These are phyloP conservation scores for Macroteleia sp. DNA, from an alignment of 2,888 invertebrate species.

Conservation along the genomic window DNA sequence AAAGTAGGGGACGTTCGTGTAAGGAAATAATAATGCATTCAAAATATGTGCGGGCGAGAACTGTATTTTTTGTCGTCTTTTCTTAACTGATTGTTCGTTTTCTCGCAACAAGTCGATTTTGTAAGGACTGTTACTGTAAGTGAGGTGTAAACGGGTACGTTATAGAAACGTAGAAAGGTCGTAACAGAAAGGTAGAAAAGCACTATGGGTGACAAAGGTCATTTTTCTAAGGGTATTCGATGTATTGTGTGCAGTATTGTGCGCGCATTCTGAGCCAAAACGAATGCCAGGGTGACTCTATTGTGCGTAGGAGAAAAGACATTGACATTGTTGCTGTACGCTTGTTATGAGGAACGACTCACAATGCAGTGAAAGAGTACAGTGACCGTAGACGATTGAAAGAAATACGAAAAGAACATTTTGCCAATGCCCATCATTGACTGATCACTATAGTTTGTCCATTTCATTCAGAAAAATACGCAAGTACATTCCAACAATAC, in stretches of 20 bases:
- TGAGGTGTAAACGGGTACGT: conserved; percentile 61
- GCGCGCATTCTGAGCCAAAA: no score
- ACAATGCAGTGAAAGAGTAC: conserved; percentile 70
- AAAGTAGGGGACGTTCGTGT: neutral
- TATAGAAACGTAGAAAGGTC: no score
- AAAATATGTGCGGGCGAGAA: conserved; percentile 8
- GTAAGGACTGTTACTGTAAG: conserved; percentile 51
- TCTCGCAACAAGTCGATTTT: conserved; percentile 65
- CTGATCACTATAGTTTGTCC: conserved; percentile 67
- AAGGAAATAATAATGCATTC: conserved; percentile 3
- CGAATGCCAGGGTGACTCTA: no score
- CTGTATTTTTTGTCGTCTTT: conserved; percentile 48
- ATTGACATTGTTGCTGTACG: no score
- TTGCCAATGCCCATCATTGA: conserved; percentile 67
- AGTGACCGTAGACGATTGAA: conserved; percentile 68
- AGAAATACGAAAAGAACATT: conserved; percentile 68
- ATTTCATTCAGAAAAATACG: conserved; percentile 70
- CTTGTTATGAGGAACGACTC: conserved; percentile 71
- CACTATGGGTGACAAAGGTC: no score
- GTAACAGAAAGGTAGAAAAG: no score
- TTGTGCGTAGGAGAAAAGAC: no score
- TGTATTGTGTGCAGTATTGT: no score
- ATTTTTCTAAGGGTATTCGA: no score
- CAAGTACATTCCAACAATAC: conserved; percentile 66
- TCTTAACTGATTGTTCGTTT: conserved; percentile 59